Evolutionary conservation across 2,888 invertebrate species (phyloP).

Genomic region (Xanthorhoe designata): DNA sequence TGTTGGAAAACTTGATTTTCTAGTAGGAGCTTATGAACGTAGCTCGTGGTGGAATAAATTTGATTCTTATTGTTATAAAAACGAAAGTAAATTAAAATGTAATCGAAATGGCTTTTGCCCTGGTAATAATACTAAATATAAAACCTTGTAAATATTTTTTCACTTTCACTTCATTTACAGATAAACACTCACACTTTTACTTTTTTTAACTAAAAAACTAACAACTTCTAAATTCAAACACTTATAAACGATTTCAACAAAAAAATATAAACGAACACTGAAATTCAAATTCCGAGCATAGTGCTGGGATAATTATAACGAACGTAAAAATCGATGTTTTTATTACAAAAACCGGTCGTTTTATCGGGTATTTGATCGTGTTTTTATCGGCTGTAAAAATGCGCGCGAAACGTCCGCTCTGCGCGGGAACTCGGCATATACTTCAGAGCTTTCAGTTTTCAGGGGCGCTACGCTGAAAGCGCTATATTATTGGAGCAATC

Average conservation of each 20-base stretch:
- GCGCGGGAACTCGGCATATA: conserved; percentile 50
- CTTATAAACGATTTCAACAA: not conserved
- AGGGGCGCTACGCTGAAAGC: conserved; percentile 39
- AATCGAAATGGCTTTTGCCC: no score
- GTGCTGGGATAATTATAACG: conserved; percentile 1
- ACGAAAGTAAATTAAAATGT: not conserved
- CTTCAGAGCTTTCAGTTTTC: conserved; percentile 58
- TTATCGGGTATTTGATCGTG: conserved; percentile 28
- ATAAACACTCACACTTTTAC: conserved; percentile 15
- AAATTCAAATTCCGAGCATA: conserved; percentile 15
- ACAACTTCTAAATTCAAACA: conserved; percentile 26
- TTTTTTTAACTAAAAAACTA: conserved; percentile 13
- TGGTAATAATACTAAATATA: no score
- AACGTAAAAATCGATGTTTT: conserved; percentile 12
- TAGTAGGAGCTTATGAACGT: not conserved
- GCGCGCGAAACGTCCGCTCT: conserved; percentile 53
- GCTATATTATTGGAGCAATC: conserved; percentile 11
- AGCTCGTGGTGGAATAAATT: not conserved
- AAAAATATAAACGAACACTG: conserved; percentile 10
- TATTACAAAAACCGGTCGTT: conserved; percentile 11
- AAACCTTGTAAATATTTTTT: not conserved
- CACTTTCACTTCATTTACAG: conserved; percentile 18
- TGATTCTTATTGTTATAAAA: not conserved
- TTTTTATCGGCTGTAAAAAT: conserved; percentile 32
- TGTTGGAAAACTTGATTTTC: not conserved